phyloP scores from a whole-genome alignment of 1,140 invertebrate genomes.

The Luehdorfia chinensis region DNA sequence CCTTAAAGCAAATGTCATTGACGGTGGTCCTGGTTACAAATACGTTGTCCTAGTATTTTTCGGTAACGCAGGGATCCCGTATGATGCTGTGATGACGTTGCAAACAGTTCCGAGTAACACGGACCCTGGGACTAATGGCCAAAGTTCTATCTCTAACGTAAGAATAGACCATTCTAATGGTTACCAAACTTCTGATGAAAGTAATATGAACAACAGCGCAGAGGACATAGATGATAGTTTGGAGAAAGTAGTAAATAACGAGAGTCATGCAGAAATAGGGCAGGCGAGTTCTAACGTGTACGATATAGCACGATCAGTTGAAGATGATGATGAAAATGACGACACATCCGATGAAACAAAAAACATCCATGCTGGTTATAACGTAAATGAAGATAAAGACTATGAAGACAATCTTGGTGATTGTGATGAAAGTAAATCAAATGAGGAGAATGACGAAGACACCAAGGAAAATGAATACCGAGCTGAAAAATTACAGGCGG shows the following conservation, averaged over 20 bases:
- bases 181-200: constrained; percentile 20
- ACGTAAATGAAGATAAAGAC: constrained; percentile 6
- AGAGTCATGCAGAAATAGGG: constrained; percentile 30
- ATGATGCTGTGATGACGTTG: constrained; percentile 60
- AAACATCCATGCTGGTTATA: constrained; percentile 1
- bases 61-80: constrained; percentile 47
- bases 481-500: constrained; percentile 15
- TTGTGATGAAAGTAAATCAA: constrained; percentile 8
- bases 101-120: constrained; percentile 36
- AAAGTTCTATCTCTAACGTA: constrained; percentile 11
- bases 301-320: constrained; percentile 21
- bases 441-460: constrained; percentile 12
- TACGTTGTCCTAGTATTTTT: constrained; percentile 60
- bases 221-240: constrained; percentile 33
- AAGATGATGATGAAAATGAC: constrained; percentile 22
- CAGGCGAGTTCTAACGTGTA: constrained; percentile 44
- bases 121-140: constrained; percentile 4
- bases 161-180: constrained; percentile 3
- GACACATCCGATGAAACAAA: constrained; percentile 13
- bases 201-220: constrained; percentile 41
- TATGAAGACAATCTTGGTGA: constrained; percentile 13
- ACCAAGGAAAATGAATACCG: constrained; percentile 16
- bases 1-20: constrained; percentile 60
- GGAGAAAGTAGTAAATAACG: constrained; percentile 18
- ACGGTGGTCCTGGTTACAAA: constrained; percentile 62